phyloP scores from a whole-genome alignment of 2,797 vertebrate genomes.

The Malurus leucopterus region DNA sequence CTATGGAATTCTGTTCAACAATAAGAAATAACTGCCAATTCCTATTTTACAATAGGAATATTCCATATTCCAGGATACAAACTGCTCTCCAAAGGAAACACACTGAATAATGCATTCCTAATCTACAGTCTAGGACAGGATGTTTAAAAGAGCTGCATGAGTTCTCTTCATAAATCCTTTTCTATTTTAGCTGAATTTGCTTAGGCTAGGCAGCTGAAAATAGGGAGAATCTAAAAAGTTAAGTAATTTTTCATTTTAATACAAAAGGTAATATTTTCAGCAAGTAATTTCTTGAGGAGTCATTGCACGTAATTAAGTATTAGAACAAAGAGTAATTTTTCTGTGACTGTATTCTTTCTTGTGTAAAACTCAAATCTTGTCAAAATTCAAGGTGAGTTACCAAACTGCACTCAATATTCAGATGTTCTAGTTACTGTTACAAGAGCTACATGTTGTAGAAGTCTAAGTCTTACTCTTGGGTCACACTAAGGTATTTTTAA shows the following conservation, averaged over 20 bases:
- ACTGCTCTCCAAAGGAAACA: conserved; percentile 48
- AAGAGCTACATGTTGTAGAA: neutral
- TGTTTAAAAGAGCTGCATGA: neutral
- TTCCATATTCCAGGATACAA: conserved; percentile 24
- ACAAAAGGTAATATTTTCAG: neutral
- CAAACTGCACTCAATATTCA: neutral
- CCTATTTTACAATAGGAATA: conserved; percentile 54
- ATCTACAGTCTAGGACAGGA: neutral
- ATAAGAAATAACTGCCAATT: conserved; percentile 10
- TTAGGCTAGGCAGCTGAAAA: neutral
- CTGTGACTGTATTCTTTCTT: neutral
- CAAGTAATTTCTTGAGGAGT: neutral
- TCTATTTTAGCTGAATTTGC: neutral
- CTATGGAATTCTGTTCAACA: neutral
- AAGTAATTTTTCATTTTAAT: neutral
- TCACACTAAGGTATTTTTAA: neutral
- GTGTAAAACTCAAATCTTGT: neutral
- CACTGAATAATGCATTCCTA: neutral
- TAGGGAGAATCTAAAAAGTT: neutral
- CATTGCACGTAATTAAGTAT: neutral
- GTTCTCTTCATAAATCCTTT: neutral
- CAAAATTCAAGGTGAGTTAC: neutral
- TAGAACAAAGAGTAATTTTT: neutral
- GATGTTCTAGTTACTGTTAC: neutral
- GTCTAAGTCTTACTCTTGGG: neutral